A percentile compares a stretch with the other conserved stretches of the same genome.
Evolutionary conservation across 1,140 invertebrate species (phyloP).

Genomic region (Trichomalopsis sarcophagae): DNA sequence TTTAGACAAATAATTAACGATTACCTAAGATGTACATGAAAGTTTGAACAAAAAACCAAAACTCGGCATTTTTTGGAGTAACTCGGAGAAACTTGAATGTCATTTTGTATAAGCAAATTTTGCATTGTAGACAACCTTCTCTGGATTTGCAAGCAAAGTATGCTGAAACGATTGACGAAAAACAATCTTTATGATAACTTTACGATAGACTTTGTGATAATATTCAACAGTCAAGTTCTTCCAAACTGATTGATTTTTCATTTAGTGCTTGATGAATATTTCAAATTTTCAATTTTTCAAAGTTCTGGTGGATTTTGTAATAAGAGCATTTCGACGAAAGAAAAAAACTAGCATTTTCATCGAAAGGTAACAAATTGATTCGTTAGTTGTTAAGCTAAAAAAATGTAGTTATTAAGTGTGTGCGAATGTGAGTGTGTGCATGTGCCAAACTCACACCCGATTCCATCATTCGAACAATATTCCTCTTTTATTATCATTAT

Average conservation of each 20-base stretch:
- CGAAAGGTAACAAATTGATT: constrained; percentile 6
- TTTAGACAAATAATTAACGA: constrained; percentile 18
- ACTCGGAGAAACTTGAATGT: constrained; percentile 10
- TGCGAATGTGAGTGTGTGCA: constrained; percentile 16
- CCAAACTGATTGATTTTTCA: constrained; percentile 33
- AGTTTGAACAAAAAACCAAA: constrained; percentile 10
- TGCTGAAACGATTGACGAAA: constrained; percentile 7
- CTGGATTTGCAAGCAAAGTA: constrained; percentile 10
- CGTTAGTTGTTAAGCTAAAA: constrained; percentile 15
- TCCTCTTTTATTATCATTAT: constrained; percentile 21
- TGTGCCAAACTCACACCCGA: constrained; percentile 1
- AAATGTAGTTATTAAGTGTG: constrained; percentile 29
- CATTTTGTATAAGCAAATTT: constrained; percentile 30
- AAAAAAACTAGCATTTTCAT: constrained; percentile 25
- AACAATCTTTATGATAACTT: constrained; percentile 27
- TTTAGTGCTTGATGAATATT: constrained; percentile 13
- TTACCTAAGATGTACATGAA: constrained; percentile 12
- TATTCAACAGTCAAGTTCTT: constrained; percentile 40
- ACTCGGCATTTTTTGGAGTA: constrained; percentile 7
- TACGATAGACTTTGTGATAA: constrained; percentile 36
- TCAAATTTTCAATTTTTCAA: constrained; percentile 24
- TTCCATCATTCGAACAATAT: neutral
- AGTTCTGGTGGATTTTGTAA: constrained; percentile 23
- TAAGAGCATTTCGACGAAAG: neutral
- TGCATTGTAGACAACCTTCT: neutral